A percentile compares a stretch with the other conserved stretches of the same genome.
These are phyloP conservation scores for Carollia perspicillata DNA, from an alignment of 2,113 vertebrate genomes.

Conservation along the genomic window DNA sequence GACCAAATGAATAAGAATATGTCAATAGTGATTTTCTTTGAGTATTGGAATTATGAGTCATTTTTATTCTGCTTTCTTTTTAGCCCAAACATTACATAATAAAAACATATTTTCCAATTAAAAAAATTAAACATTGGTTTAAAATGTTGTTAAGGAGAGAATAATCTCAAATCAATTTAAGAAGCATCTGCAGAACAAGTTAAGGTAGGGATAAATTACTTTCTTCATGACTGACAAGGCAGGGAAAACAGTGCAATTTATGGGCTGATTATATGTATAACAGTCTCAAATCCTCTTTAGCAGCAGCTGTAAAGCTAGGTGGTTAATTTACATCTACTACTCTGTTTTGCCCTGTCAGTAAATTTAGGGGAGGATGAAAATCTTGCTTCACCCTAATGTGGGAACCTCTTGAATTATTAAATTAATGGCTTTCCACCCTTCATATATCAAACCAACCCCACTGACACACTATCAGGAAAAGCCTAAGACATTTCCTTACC, in stretches of 20 bases:
- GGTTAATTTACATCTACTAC: background rate
- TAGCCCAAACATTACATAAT: background rate
- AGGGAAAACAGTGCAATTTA: background rate
- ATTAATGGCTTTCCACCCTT: background rate
- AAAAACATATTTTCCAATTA: background rate
- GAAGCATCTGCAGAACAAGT: background rate
- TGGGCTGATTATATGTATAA: background rate
- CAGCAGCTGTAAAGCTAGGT: background rate
- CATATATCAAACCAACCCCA: background rate
- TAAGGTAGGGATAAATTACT: background rate
- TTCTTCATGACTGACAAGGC: background rate
- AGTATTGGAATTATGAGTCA: background rate
- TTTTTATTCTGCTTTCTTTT: background rate
- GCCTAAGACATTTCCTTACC: background rate
- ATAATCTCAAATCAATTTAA: background rate
- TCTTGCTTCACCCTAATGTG: background rate
- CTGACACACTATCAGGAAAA: background rate
- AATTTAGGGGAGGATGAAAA: background rate
- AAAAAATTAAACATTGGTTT: background rate
- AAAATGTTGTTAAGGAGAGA: conserved; percentile 4
- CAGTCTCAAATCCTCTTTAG: background rate
- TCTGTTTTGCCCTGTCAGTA: background rate
- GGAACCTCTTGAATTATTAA: background rate
- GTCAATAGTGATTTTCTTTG: background rate
- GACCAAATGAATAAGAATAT: background rate